phyloP scores from a whole-genome alignment of 2,113 vertebrate species.

The Pygoscelis antarcticus region DNA sequence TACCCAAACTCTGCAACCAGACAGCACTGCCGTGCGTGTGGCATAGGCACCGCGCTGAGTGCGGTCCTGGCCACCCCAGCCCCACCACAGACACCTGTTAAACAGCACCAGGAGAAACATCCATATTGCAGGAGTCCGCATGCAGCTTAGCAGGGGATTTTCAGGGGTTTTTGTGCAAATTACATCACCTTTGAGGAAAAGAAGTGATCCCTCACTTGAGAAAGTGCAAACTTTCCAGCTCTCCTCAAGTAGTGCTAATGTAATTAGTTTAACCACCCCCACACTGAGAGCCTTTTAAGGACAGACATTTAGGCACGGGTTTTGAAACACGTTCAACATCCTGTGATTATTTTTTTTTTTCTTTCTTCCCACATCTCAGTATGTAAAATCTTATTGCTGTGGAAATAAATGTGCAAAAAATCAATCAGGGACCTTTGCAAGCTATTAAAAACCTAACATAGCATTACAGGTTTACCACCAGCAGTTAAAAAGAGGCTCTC shows the following conservation, averaged over 20 bases:
- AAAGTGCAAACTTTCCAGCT: background rate
- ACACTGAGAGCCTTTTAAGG: background rate
- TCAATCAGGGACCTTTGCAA: constrained; percentile 32
- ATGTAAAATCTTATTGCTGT: constrained; percentile 42
- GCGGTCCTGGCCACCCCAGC: background rate
- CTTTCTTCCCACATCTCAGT: background rate
- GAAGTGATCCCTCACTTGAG: background rate
- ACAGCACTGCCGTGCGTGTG: fast-evolving
- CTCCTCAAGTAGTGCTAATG: background rate
- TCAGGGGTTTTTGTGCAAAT: background rate
- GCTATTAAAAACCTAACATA: constrained; percentile 21
- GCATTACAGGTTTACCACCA: constrained; percentile 27
- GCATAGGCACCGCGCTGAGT: fast-evolving
- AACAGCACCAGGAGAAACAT: background rate
- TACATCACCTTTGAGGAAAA: background rate
- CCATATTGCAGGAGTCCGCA: background rate
- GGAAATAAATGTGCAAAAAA: constrained; percentile 59
- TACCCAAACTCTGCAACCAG: background rate
- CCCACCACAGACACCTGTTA: background rate
- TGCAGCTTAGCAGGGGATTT: background rate
- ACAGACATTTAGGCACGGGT: background rate
- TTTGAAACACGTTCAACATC: background rate
- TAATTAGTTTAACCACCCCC: background rate
- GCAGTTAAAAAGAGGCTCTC: background rate
- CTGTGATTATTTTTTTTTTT: background rate